These are phyloP conservation scores for Ruditapes philippinarum DNA, from an alignment of 1,140 invertebrate species.

Conservation along the genomic window DNA sequence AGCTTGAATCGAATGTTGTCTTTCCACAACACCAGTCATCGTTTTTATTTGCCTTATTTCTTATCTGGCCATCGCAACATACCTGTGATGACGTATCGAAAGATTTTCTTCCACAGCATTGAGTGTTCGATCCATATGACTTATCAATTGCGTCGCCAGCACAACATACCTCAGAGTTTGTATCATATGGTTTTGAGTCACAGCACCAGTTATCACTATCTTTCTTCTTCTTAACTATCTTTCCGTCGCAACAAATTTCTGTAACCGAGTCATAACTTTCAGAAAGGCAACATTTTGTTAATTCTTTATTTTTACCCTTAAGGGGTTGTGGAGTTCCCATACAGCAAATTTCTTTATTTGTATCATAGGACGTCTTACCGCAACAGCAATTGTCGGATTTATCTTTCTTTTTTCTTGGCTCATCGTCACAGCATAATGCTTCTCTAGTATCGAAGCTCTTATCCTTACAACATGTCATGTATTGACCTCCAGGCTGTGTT, in stretches of 20 bases:
- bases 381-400: constrained; percentile 55
- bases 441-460: constrained; percentile 51
- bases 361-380: constrained; percentile 53
- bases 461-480: constrained; percentile 53
- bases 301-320: constrained; percentile 24
- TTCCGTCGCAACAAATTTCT: constrained; percentile 58
- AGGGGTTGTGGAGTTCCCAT: constrained; percentile 31
- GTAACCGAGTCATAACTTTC: constrained; percentile 48
- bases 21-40: constrained; percentile 59
- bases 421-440: constrained; percentile 50
- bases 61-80: constrained; percentile 45
- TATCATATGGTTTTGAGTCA: constrained; percentile 29
- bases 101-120: constrained; percentile 51
- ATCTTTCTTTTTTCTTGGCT: constrained; percentile 29
- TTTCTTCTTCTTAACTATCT: constrained; percentile 41
- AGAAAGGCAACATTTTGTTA: constrained; percentile 34
- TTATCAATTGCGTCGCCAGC: constrained; percentile 40
- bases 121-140: constrained; percentile 32
- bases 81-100: constrained; percentile 39
- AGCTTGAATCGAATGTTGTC: constrained; percentile 29
- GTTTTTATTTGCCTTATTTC: constrained; percentile 39
- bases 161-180: constrained; percentile 50
- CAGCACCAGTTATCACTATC: constrained; percentile 60
- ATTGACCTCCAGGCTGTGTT: constrained; percentile 53
- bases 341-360: constrained; percentile 59